Evolutionary conservation across 2,888 invertebrate species (phyloP).

Genomic region (Drosophila gaucha): DNA sequence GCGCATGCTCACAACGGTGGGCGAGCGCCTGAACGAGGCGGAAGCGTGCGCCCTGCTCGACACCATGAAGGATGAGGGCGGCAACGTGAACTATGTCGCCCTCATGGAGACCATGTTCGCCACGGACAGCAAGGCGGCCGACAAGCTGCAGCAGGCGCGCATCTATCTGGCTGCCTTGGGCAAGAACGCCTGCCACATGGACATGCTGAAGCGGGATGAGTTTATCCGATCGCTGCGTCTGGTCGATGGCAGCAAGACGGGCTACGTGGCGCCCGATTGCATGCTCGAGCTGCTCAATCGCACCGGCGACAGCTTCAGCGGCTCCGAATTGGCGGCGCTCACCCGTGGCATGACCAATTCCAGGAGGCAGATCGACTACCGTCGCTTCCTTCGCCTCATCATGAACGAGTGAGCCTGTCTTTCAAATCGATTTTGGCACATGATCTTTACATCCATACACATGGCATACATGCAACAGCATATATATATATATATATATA

Average conservation of each 20-base stretch:
- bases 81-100: conserved; percentile 24
- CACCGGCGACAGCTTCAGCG: conserved; percentile 5
- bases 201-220: conserved; percentile 38
- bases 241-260: neutral
- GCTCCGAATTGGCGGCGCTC: conserved; percentile 7
- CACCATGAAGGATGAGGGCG: conserved; percentile 13
- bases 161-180: conserved; percentile 29
- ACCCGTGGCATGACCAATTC: conserved; percentile 11
- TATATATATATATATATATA: neutral
- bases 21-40: conserved; percentile 17
- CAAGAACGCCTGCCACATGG: conserved; percentile 24
- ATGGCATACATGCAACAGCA: no score
- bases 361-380: conserved; percentile 15
- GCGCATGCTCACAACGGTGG: conserved; percentile 17
- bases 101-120: conserved; percentile 16
- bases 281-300: conserved; percentile 21
- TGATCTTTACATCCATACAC: neutral
- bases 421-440: neutral
- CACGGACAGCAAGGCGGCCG: neutral
- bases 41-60: conserved; percentile 16
- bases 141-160: conserved; percentile 6
- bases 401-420: conserved; percentile 24
- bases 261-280: neutral
- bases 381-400: conserved; percentile 27
- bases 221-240: conserved; percentile 21